Base-by-base conservation (phyloP, 1,140 invertebrate species). In the Drosophila bipectinata region DNA sequence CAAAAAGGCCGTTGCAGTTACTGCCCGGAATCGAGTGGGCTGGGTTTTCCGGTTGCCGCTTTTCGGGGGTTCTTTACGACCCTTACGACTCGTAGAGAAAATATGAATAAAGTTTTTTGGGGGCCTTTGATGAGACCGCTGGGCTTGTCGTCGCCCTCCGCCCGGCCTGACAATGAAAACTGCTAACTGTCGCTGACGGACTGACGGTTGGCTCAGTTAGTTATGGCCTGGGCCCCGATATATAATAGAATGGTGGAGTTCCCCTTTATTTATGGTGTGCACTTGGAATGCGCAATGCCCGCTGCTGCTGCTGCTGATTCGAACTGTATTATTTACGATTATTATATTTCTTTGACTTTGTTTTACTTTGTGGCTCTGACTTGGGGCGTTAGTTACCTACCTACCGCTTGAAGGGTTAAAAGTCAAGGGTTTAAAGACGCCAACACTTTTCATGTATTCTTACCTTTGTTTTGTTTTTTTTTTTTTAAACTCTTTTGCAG, bases 101-200 rank as follows among this genome's bases (percentile, higher is more conserved):
- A 79, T 88, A 87, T 85, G 84, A 87, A 87, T 64, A 85, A 85
- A 82, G 83, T 87, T 77, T 74, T 69, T 24, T 15, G 15, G 68
- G 44, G 58, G 45, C 68, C 69, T 82, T 87, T 87, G 82, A 88
- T 87, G 83, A 76, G 72, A 62, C 82, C 82, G 82, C 39, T 10
- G 32, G 8, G 39, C 77, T 56, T 69, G 63, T 69, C 82, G 72
- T 77, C 66, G 73, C 51, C 55, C 75, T 83, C 76, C 79, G 73
- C 51, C 55, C 75, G 83, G 67, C 79, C 88, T 87, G 82, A 83
- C 82, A 87, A 87, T 88, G 82, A 87, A 87, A 87, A 76, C 82
- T 78, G 82, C 74, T 54, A 66, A 61, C 62, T 51, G 64, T 32
- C 49, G 66, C 51, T 81, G 74, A 82, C 68, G 67, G 68, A 68